A percentile compares a stretch with the other conserved stretches of the same genome.
These are phyloP conservation scores for Periophthalmus modestus DNA, from an alignment of 2,113 vertebrate species.

Conservation along the genomic window DNA sequence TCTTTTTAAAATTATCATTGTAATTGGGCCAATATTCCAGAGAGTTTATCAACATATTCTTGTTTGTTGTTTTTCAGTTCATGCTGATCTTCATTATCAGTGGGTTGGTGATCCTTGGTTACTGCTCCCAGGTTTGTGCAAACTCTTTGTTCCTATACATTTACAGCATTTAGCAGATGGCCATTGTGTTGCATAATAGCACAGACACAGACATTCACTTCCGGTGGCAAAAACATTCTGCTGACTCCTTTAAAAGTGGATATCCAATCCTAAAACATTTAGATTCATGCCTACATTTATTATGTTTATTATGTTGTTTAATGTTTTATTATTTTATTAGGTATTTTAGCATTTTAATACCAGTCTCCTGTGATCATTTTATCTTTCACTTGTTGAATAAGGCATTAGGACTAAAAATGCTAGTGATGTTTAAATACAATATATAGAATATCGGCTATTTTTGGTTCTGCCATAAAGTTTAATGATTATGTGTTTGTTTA, in stretches of 20 bases:
- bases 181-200: not conserved
- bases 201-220: constrained; percentile 54
- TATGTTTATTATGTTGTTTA: no score
- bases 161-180: not conserved
- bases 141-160: not conserved
- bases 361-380: no score
- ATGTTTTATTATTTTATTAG: no score
- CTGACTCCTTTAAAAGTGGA: not conserved
- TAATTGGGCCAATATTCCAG: not conserved
- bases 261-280: not conserved
- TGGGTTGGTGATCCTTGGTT: constrained; percentile 91
- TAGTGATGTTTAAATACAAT: not conserved
- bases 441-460: not conserved
- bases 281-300: not conserved
- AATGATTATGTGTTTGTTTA: constrained; percentile 33
- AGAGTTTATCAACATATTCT: not conserved
- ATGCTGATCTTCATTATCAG: constrained; percentile 96
- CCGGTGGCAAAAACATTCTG: constrained; percentile 31
- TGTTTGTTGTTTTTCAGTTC: constrained; percentile 74
- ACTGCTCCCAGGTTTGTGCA: constrained; percentile 89
- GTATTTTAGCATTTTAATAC: no score
- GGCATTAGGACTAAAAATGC: no score
- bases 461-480: not conserved
- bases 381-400: no score
- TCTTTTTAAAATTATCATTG: not conserved